Conservation (phyloP, 1,140 invertebrate genomes). For the Spodoptera frugiperda region DNA sequence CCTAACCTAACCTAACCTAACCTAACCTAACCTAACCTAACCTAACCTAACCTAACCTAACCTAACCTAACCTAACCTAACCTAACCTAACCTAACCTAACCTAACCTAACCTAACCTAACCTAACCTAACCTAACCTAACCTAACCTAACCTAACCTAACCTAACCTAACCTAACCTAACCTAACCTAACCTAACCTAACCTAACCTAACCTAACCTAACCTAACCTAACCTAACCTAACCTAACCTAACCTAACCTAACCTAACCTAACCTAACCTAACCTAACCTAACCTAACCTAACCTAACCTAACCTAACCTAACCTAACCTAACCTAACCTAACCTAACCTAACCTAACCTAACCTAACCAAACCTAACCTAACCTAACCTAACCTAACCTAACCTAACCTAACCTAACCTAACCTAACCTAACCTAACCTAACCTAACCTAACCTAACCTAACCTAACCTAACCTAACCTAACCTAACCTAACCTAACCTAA, state of each 20-base stretch:
- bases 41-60: too few species aligned
- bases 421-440: too few species aligned
- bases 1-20: constrained; percentile 56
- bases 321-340: not conserved
- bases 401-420: too few species aligned
- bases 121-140: constrained; percentile 52
- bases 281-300: not conserved
- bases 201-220: constrained; percentile 32
- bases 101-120: not conserved
- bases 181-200: constrained; percentile 42
- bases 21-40: constrained; percentile 11
- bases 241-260: constrained; percentile 30
- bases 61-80: too few species aligned
- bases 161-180: constrained; percentile 42
- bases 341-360: not conserved
- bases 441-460: constrained; percentile 48
- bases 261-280: constrained; percentile 12
- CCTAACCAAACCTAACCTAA: too few species aligned
- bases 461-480: constrained; percentile 37
- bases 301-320: not conserved
- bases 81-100: too few species aligned
- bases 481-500: constrained; percentile 42
- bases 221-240: constrained; percentile 23
- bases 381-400: too few species aligned
- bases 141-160: constrained; percentile 42